Percentiles rank a stretch among this genome's conserved stretches.
phyloP scores from a whole-genome alignment of 2,797 vertebrate species.

The Bucorvus abyssinicus region DNA sequence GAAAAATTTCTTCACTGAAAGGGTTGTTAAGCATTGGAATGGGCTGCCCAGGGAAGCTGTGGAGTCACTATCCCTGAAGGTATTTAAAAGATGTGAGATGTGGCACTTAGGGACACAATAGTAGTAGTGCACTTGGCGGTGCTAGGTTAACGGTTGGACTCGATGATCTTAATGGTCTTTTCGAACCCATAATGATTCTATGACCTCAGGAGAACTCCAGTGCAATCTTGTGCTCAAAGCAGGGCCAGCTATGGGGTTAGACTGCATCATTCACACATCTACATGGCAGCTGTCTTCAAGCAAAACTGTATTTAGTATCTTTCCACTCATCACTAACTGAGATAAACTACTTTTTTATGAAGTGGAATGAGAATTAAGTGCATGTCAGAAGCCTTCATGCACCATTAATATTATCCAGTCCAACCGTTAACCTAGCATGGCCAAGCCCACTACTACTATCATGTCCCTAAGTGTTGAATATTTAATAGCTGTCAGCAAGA shows the following conservation, averaged over 20 bases:
- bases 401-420: too few species aligned
- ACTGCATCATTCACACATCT: not conserved
- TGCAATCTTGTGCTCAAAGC: too few species aligned
- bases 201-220: too few species aligned
- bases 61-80: not conserved
- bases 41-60: not conserved
- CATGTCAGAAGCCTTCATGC: not conserved
- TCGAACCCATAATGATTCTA: not conserved
- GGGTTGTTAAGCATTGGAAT: not conserved
- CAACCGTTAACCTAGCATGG: too few species aligned
- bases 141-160: not conserved
- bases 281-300: not conserved
- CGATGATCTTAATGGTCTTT: not conserved
- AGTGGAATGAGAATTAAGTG: not conserved
- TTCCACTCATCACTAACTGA: not conserved
- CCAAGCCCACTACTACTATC: too few species aligned
- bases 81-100: not conserved
- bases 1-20: not conserved
- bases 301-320: not conserved
- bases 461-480: not conserved
- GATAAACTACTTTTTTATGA: not conserved
- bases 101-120: too few species aligned
- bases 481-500: not conserved
- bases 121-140: not conserved
- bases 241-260: too few species aligned